phyloP scores from a whole-genome alignment of 2,113 vertebrate genomes.

The Ginglymostoma cirratum region DNA sequence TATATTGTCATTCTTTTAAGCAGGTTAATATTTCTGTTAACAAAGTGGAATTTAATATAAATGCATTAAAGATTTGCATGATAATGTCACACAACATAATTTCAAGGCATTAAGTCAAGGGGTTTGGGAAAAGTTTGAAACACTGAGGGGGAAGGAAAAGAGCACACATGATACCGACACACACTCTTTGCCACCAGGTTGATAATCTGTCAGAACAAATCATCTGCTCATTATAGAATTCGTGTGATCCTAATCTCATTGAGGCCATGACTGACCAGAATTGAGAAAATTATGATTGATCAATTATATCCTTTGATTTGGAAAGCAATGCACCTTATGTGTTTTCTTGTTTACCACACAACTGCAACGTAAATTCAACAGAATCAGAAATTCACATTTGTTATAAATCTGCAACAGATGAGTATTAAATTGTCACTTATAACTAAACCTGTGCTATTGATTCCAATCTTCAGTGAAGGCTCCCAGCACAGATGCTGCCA shows the following conservation, averaged over 20 bases:
- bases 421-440: slow-evolving; percentile 33
- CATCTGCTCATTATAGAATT: not conserved
- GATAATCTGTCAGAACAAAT: not conserved
- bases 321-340: not conserved
- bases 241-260: not conserved
- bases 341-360: not conserved
- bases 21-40: not conserved
- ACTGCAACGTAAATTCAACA: not conserved
- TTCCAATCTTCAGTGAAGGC: not conserved
- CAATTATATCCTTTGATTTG: not conserved
- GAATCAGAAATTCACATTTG: not conserved
- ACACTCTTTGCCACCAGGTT: not conserved
- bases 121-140: not conserved
- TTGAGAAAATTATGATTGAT: not conserved
- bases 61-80: not conserved
- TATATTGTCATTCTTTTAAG: not conserved
- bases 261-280: not conserved
- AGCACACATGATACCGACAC: not conserved
- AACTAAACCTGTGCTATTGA: not conserved
- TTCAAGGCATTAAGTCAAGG: not conserved
- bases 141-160: not conserved
- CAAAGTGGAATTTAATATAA: not conserved
- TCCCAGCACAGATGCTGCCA: not conserved
- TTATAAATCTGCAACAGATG: slow-evolving; percentile 15
- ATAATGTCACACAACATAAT: not conserved